Evolutionary conservation across 1,140 invertebrate genomes (phyloP).

Genomic region (Dreissena polymorpha): DNA sequence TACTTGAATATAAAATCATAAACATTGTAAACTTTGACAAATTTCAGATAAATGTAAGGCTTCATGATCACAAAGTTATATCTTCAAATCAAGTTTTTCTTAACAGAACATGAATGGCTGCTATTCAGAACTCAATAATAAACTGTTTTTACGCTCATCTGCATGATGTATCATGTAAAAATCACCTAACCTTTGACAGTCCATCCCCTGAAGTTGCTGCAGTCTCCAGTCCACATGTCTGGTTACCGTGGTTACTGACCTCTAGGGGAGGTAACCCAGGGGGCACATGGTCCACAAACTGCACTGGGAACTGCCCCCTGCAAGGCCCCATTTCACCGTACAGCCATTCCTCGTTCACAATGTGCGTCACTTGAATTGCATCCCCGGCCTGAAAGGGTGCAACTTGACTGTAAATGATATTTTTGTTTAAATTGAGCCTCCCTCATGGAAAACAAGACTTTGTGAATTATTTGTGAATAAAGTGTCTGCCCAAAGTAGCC

Average conservation of each 20-base stretch:
- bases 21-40: too few relatives aligned
- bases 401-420: conserved; percentile 4
- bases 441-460: too few relatives aligned
- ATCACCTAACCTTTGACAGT: neutral
- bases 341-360: conserved; percentile 87
- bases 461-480: too few relatives aligned
- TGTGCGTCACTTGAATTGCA: conserved; percentile 86
- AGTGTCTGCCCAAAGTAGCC: too few relatives aligned
- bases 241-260: neutral
- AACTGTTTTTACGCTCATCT: neutral
- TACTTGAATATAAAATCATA: too few relatives aligned
- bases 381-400: conserved; percentile 85
- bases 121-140: neutral
- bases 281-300: conserved; percentile 84
- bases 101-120: too few relatives aligned
- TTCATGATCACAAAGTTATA: too few relatives aligned
- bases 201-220: too few relatives aligned
- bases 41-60: too few relatives aligned
- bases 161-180: neutral
- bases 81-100: too few relatives aligned
- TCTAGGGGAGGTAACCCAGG: conserved; percentile 51
- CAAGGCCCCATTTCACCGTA: conserved; percentile 86
- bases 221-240: too few relatives aligned
- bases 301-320: conserved; percentile 89
- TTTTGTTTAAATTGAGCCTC: too few relatives aligned